These are phyloP conservation scores for Myopa tessellatipennis DNA, from an alignment of 2,888 invertebrate genomes.

Conservation along the genomic window DNA sequence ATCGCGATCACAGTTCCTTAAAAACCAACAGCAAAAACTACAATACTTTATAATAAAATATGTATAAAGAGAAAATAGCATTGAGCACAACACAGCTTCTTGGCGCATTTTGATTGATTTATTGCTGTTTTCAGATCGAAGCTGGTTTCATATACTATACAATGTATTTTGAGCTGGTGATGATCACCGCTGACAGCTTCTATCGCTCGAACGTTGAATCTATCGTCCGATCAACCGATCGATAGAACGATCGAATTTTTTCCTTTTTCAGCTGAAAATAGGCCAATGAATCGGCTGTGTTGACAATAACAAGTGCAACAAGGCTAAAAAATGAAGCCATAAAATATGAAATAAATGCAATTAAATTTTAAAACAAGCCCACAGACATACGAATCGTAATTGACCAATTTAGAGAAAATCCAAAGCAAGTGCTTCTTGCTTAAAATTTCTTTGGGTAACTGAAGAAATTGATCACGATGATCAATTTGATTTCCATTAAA, in stretches of 20 bases:
- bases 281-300: slow-evolving; percentile 14
- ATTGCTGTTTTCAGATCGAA: slow-evolving; percentile 20
- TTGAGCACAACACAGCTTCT: slow-evolving; percentile 1
- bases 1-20: neutral
- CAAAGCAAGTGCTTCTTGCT: neutral
- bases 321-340: neutral
- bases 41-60: neutral
- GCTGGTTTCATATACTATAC: neutral
- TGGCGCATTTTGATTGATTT: slow-evolving; percentile 44
- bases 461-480: neutral
- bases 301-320: slow-evolving; percentile 7
- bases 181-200: neutral
- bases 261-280: slow-evolving; percentile 42
- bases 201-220: neutral
- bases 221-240: neutral
- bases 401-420: slow-evolving; percentile 15
- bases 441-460: neutral
- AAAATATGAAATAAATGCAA: slow-evolving; percentile 25
- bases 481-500: neutral
- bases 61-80: slow-evolving; percentile 10
- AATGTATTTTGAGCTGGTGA: too few species aligned
- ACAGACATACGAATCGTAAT: neutral
- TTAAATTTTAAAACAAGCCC: slow-evolving; percentile 23
- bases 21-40: slow-evolving; percentile 1
- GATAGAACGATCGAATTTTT: slow-evolving; percentile 17